Conservation (phyloP, 2,113 vertebrate species). For the Archocentrus centrarchus region DNA sequence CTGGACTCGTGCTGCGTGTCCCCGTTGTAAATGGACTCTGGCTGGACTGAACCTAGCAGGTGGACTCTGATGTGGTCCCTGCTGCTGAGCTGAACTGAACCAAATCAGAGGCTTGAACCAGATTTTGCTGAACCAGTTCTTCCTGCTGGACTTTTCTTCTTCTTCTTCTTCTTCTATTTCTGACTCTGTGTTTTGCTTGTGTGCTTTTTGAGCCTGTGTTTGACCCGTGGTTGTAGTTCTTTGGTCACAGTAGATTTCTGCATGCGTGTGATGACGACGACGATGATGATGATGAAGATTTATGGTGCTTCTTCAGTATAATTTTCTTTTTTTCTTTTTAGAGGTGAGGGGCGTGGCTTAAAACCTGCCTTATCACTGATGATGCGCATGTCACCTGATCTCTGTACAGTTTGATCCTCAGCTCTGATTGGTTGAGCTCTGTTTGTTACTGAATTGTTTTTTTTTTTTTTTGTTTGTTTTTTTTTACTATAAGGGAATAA, state of each 20-base stretch:
- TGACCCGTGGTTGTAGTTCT: conserved; percentile 72
- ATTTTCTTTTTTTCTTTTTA: conserved; percentile 5
- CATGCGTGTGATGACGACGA: conserved; percentile 63
- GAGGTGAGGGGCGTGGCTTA: conserved; percentile 8
- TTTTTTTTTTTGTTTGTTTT: neutral
- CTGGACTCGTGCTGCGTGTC: neutral
- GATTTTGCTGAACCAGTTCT: neutral
- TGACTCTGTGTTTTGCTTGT: conserved; percentile 53
- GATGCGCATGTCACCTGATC: conserved; percentile 23
- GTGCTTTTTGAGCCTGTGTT: conserved; percentile 63
- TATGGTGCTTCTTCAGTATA: conserved; percentile 45
- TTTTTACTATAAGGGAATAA: neutral
- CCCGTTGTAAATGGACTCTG: neutral
- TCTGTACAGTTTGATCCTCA: conserved; percentile 57
- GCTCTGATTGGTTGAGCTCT: conserved; percentile 60
- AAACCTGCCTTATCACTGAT: conserved; percentile 6
- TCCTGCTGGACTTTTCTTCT: conserved; percentile 19
- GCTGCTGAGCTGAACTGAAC: neutral
- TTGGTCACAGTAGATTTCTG: conserved; percentile 48
- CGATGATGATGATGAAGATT: conserved; percentile 27
- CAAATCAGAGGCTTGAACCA: neutral
- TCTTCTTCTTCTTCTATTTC: conserved; percentile 32
- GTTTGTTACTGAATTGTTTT: conserved; percentile 47
- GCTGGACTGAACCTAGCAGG: conserved; percentile 1
- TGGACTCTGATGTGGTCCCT: neutral